Conservation (phyloP, 92 coral and sea anemone genomes). For the Epizoanthus ramosus region DNA sequence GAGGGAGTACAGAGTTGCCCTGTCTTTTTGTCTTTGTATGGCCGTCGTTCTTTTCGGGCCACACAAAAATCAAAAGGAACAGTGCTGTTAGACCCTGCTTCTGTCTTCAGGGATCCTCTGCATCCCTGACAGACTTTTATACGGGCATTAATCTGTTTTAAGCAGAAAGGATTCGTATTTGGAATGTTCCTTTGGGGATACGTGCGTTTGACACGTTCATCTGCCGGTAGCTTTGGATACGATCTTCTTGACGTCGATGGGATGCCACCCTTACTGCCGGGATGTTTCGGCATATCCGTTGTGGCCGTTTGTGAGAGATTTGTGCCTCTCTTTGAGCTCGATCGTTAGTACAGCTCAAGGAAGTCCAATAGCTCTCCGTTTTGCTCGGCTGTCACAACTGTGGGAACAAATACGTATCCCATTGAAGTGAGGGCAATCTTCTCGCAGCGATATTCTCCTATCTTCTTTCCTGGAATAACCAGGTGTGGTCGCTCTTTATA, state of each 20-base stretch:
- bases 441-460: conserved; percentile 50
- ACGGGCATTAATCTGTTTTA: conserved; percentile 30
- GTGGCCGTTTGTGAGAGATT: conserved; percentile 43
- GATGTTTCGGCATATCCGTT: conserved; percentile 49
- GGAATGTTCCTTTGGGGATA: conserved; percentile 27
- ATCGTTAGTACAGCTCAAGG: conserved; percentile 20
- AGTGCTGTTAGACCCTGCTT: no score
- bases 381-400: no score
- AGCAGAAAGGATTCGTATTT: conserved; percentile 46
- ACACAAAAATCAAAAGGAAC: conserved; percentile 36
- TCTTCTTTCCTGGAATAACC: conserved; percentile 44
- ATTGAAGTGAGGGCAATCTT: conserved; percentile 52
- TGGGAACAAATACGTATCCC: conserved; percentile 15
- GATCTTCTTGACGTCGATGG: conserved; percentile 40
- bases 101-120: conserved; percentile 27
- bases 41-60: conserved; percentile 38
- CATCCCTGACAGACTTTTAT: conserved; percentile 56
- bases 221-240: conserved; percentile 38
- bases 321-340: conserved; percentile 21
- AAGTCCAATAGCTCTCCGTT: conserved; percentile 37
- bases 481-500: conserved; percentile 49
- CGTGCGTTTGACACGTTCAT: conserved; percentile 38
- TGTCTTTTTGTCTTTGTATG: conserved; percentile 15
- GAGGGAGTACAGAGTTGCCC: conserved; percentile 47
- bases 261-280: conserved; percentile 53